These are phyloP conservation scores for Oryctolagus cuniculus DNA, from an alignment of 2,113 vertebrate genomes.

Conservation along the genomic window DNA sequence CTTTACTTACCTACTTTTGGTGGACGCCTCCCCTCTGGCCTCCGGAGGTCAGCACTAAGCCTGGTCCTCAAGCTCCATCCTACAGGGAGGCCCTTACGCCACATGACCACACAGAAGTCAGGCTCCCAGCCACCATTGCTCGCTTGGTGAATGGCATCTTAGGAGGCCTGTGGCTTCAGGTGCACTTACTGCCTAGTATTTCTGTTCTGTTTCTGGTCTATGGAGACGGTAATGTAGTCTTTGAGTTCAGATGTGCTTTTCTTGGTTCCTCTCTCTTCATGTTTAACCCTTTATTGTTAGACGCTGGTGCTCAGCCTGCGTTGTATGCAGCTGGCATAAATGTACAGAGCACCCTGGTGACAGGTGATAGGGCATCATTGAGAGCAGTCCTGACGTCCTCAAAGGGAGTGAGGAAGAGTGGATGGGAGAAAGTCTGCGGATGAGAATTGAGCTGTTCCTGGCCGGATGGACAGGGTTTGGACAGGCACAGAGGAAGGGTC, in stretches of 20 bases:
- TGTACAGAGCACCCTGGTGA: background rate
- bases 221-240: background rate
- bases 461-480: background rate
- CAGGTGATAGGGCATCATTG: background rate
- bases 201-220: background rate
- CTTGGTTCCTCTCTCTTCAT: background rate
- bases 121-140: background rate
- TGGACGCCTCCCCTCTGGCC: background rate
- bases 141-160: rapidly evolving
- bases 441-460: background rate
- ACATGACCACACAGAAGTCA: background rate
- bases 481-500: background rate
- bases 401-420: too few species aligned
- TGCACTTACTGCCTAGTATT: background rate
- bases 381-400: background rate
- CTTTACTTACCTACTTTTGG: background rate
- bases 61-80: background rate
- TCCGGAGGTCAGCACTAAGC: background rate
- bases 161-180: background rate
- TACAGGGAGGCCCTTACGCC: background rate
- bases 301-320: rapidly evolving
- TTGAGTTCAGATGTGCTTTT: background rate
- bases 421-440: background rate
- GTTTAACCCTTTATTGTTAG: background rate
- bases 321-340: too few species aligned